Evolutionary conservation across 30 jellyfish, hydroid and myxozoan genomes (phyloP).

Genomic region (Mastigias papua): DNA sequence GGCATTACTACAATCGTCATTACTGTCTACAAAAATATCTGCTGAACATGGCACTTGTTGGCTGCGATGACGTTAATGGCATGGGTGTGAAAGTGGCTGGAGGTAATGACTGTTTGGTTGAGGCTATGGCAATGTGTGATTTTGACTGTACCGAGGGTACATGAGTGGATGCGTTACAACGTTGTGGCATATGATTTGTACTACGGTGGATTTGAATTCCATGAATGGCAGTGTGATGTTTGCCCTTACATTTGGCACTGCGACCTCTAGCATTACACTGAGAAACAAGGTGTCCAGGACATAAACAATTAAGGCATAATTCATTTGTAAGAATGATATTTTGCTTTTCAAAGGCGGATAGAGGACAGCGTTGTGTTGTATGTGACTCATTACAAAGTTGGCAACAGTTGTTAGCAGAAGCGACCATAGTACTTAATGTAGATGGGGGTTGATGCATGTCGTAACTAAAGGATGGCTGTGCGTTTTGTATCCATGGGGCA

Average conservation of each 20-base stretch:
- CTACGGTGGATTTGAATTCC: not conserved
- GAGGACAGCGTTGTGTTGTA: constrained; percentile 25
- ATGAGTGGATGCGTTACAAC: not conserved
- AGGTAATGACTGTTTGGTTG: not conserved
- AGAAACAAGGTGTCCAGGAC: constrained; percentile 34
- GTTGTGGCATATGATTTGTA: not conserved
- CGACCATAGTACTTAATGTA: constrained; percentile 28
- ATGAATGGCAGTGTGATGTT: not conserved
- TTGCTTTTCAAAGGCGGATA: constrained; percentile 37
- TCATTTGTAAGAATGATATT: not conserved
- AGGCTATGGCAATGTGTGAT: too few relatives aligned
- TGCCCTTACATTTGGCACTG: not conserved
- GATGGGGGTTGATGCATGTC: constrained; percentile 43
- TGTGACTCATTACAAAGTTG: constrained; percentile 62
- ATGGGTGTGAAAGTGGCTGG: too few relatives aligned
- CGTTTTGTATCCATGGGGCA: constrained; percentile 26
- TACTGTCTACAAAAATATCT: not conserved
- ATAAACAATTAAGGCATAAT: constrained; percentile 48
- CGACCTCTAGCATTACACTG: constrained; percentile 6
- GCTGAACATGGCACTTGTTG: not conserved
- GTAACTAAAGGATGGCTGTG: constrained; percentile 8
- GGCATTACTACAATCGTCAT: not conserved
- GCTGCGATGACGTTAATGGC: not conserved
- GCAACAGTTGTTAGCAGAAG: constrained; percentile 20
- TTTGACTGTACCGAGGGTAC: not conserved